Conservation (phyloP, 1,140 invertebrate genomes). For the Trichonephila inaurata region DNA sequence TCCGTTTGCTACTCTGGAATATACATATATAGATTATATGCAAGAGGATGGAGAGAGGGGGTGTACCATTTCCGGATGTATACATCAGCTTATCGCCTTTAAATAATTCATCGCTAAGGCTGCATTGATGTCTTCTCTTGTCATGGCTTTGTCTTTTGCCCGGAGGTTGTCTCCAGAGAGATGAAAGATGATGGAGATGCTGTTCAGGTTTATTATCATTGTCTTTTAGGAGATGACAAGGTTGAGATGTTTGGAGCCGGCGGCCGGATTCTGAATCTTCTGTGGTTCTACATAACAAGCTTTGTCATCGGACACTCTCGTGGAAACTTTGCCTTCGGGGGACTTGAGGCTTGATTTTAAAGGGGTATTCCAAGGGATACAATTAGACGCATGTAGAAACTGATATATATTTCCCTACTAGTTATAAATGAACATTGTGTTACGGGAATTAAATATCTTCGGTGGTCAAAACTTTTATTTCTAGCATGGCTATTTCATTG, state of each 20-base stretch:
- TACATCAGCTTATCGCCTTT: conserved; percentile 43
- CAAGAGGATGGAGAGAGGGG: neutral
- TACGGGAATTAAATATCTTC: too few species aligned
- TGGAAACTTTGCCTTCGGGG: neutral
- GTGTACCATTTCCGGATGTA: conserved; percentile 5
- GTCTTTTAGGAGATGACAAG: neutral
- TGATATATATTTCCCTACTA: too few species aligned
- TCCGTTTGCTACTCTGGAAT: neutral
- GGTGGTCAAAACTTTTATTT: too few species aligned
- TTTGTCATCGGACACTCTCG: conserved; percentile 7
- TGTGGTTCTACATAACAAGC: neutral
- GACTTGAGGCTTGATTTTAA: neutral
- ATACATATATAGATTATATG: conserved; percentile 6
- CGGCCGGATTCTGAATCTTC: neutral
- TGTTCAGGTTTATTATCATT: conserved; percentile 22
- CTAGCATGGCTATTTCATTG: too few species aligned
- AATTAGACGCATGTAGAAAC: neutral
- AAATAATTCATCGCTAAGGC: conserved; percentile 39
- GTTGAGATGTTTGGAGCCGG: neutral
- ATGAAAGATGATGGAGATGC: conserved; percentile 6
- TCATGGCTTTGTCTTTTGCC: neutral
- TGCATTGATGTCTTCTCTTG: neutral
- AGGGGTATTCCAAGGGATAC: neutral
- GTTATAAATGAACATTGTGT: too few species aligned
- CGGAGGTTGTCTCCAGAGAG: neutral